Base-by-base conservation (phyloP, 2,888 invertebrate species). In the Trilocha varians region DNA sequence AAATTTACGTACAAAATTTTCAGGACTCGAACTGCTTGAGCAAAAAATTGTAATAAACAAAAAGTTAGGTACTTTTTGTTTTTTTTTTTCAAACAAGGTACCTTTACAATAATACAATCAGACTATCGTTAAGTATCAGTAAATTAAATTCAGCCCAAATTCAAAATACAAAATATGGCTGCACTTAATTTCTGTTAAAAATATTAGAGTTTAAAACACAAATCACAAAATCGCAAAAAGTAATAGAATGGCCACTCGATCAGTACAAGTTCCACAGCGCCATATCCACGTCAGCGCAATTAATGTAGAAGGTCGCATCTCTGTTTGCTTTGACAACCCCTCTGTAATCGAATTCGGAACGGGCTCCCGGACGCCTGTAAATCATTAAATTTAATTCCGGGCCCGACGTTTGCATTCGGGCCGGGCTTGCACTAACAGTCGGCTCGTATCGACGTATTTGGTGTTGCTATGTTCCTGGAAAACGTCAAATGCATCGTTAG, bases 371-470 rank as follows among this genome's bases (percentile, higher is more conserved):
- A 40, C 47, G 17, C 37, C 57, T 63, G 62, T 69, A 68, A 74
- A 72, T 73, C 67, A 70, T 68, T 68, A 66, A 70, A 70, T 72
- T 69, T 65, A 63, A 68, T 70, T 72, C 61, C 56, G 47, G 48
- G 32, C 25, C 42, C 55, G 53, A 57, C 62, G 61, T 65, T 64
- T 64, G 58, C 59, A 55, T 62, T 63, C 49, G 46, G 51, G 49
- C 50, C 57, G 55, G 57, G 54, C 56, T 60, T 54, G 53, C 47
- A 39, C 49, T 49, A 47, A 44, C 45, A 46, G 39, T 41, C 51
- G 44, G 53, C 54, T 51, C 25, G 25, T 50, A 57, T 57, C 52
- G 56, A 53, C 50, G 47, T 49, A 42, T 48, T 48, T 36, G 43
- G 40, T 39, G 41, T 48, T 49, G 53, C 25, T 25, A 9, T 25